Conservation (phyloP, 2,113 vertebrate species). For the Calyptomena viridis region DNA sequence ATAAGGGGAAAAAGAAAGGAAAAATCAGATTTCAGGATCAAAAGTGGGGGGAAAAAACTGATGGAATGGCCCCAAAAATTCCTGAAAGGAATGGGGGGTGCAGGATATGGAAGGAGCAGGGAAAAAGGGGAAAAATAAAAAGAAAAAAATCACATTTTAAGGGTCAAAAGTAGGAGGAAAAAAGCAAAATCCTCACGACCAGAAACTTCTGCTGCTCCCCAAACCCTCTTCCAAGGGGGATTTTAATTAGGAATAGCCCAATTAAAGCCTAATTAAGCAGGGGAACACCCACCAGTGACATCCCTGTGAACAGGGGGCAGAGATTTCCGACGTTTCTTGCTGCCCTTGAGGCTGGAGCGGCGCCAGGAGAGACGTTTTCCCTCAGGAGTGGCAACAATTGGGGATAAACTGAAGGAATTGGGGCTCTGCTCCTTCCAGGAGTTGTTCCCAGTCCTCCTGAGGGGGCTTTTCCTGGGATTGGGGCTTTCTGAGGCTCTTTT, state of each 20-base stretch:
- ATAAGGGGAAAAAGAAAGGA: too few species aligned
- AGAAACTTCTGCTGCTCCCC: too few species aligned
- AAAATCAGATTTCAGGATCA: too few species aligned
- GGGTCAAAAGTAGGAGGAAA: background rate
- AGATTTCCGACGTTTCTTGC: background rate
- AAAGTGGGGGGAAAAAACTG: too few species aligned
- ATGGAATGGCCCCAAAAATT: too few species aligned
- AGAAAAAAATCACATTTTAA: background rate
- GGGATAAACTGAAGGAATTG: background rate
- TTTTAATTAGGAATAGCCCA: background rate
- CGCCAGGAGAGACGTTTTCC: background rate
- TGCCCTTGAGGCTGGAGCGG: constrained; percentile 8
- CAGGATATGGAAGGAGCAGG: background rate
- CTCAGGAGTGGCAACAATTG: rapidly evolving
- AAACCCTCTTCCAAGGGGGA: rapidly evolving
- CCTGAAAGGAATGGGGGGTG: rapidly evolving
- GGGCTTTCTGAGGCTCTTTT: background rate
- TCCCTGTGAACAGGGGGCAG: constrained; percentile 6
- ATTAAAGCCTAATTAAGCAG: rapidly evolving
- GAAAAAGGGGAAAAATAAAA: background rate
- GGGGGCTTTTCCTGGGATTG: rapidly evolving
- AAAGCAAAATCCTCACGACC: background rate
- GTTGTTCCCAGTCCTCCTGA: background rate
- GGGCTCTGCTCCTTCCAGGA: rapidly evolving
- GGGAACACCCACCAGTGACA: background rate